A percentile compares a stretch with the other conserved stretches of the same genome.
These are phyloP conservation scores for Pseudochaenichthys georgianus DNA, from an alignment of 2,797 vertebrate species.

Conservation along the genomic window DNA sequence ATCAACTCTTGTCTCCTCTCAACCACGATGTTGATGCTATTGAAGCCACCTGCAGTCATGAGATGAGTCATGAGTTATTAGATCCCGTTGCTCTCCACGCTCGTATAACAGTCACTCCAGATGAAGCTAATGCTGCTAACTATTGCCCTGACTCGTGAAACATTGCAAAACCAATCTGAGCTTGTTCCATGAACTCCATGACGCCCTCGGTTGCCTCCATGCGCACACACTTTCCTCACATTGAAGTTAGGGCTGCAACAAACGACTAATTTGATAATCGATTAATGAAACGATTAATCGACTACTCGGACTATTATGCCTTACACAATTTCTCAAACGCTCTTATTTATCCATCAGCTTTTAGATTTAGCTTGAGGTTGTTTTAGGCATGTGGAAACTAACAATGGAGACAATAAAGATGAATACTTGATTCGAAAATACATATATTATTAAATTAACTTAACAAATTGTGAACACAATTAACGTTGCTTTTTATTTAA, in stretches of 20 bases:
- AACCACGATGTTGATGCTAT: background rate
- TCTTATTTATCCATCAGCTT: too few species aligned
- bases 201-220: conserved; percentile 1
- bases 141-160: conserved; percentile 9
- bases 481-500: too few species aligned
- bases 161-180: conserved; percentile 9
- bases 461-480: too few species aligned
- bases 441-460: too few species aligned
- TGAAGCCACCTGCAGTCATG: conserved; percentile 33
- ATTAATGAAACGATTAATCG: too few species aligned
- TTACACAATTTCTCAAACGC: too few species aligned
- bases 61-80: conserved; percentile 29
- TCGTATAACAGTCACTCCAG: background rate
- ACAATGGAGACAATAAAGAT: too few species aligned
- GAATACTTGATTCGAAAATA: too few species aligned
- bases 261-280: too few species aligned
- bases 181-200: background rate
- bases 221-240: background rate
- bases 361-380: too few species aligned
- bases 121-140: background rate
- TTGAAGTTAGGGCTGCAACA: background rate
- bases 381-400: too few species aligned
- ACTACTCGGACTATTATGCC: too few species aligned
- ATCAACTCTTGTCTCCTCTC: background rate
- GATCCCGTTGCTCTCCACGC: conserved; percentile 6